These are phyloP conservation scores for Maconellicoccus hirsutus DNA, from an alignment of 1,140 invertebrate species.

Conservation along the genomic window DNA sequence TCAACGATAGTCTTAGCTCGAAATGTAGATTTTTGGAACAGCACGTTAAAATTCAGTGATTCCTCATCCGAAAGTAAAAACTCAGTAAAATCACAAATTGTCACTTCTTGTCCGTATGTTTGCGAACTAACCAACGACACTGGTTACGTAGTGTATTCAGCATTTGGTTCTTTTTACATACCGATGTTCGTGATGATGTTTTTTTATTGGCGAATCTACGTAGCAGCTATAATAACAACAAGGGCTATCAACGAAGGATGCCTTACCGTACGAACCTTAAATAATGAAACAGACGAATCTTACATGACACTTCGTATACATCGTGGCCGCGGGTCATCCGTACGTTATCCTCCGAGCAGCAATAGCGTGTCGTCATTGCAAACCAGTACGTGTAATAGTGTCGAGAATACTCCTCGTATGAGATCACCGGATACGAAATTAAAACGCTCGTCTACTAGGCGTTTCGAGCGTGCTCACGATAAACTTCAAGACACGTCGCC, in stretches of 20 bases:
- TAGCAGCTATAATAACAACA: constrained; percentile 78
- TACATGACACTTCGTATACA: constrained; percentile 84
- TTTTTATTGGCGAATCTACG: constrained; percentile 93
- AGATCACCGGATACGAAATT: constrained; percentile 23
- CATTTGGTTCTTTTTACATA: constrained; percentile 95
- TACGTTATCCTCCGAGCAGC: constrained; percentile 43
- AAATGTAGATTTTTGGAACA: constrained; percentile 22
- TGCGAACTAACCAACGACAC: constrained; percentile 39
- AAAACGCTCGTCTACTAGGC: constrained; percentile 28
- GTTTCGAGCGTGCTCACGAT: constrained; percentile 17
- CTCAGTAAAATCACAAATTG: constrained; percentile 27
- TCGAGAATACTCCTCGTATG: constrained; percentile 24
- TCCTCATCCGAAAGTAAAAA: not conserved
- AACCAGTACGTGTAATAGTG: constrained; percentile 29
- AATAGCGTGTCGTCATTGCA: constrained; percentile 31
- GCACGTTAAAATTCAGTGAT: constrained; percentile 20
- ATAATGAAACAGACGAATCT: constrained; percentile 68
- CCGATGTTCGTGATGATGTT: constrained; percentile 94
- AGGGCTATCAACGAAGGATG: constrained; percentile 85
- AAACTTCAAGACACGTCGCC: constrained; percentile 12
- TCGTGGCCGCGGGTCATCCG: constrained; percentile 53
- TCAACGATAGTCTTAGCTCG: constrained; percentile 22
- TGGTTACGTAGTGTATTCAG: constrained; percentile 89
- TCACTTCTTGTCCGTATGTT: constrained; percentile 53
- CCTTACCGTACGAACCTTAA: constrained; percentile 59